These are phyloP conservation scores for Cheilosia impressa DNA, from an alignment of 2,888 invertebrate genomes.

Conservation along the genomic window DNA sequence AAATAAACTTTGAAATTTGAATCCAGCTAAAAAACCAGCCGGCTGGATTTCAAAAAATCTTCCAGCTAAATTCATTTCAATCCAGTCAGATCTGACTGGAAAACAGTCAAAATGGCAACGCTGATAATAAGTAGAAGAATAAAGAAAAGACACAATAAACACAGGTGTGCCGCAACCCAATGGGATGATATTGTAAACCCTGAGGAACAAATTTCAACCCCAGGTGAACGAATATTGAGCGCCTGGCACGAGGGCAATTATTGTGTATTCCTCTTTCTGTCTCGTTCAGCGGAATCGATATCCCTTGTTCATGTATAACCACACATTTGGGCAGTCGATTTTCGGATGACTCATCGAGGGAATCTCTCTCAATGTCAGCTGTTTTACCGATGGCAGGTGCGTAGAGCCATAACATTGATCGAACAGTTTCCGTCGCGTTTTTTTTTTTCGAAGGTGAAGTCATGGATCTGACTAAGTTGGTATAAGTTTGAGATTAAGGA, in stretches of 20 bases:
- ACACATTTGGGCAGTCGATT: slow-evolving; percentile 1
- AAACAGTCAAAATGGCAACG: no score
- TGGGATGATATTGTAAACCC: slow-evolving; percentile 20
- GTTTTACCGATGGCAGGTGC: slow-evolving; percentile 48
- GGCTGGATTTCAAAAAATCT: no score
- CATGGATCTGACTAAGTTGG: slow-evolving; percentile 18
- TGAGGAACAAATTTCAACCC: slow-evolving; percentile 40
- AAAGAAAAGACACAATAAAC: slow-evolving; percentile 35
- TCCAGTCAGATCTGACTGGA: no score
- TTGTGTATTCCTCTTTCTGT: slow-evolving; percentile 37
- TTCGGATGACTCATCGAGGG: slow-evolving; percentile 52
- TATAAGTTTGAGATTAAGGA: slow-evolving; percentile 8
- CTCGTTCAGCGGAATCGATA: slow-evolving; percentile 54
- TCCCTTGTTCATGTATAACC: slow-evolving; percentile 37
- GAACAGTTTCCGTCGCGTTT: background rate
- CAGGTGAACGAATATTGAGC: slow-evolving; percentile 61
- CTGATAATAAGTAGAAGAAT: slow-evolving; percentile 24
- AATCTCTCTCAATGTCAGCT: slow-evolving; percentile 63
- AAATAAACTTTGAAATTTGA: no score
- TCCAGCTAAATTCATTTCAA: no score
- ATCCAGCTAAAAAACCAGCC: no score
- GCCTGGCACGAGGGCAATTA: slow-evolving; percentile 62
- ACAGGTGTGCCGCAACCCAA: slow-evolving; percentile 63
- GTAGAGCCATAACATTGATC: slow-evolving; percentile 34
- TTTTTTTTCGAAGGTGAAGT: slow-evolving; percentile 33